These are phyloP conservation scores for Cryptoprocta ferox DNA, from an alignment of 2,797 vertebrate species.

Conservation along the genomic window DNA sequence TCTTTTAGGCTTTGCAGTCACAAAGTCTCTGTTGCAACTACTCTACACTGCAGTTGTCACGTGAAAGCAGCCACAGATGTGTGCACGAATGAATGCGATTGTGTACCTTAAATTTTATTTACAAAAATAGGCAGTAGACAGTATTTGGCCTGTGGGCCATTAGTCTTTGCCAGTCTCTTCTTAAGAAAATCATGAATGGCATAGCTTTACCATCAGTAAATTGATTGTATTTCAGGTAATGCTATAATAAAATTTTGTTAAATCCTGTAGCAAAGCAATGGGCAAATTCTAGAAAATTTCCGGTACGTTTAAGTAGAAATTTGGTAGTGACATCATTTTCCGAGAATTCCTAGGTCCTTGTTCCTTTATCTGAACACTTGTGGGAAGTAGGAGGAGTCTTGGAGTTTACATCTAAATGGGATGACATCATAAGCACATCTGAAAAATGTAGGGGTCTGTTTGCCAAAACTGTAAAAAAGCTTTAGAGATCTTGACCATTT, in stretches of 20 bases:
- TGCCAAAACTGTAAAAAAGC: constrained; percentile 27
- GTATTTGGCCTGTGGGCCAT: neutral
- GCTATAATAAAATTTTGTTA: constrained; percentile 34
- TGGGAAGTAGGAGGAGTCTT: neutral
- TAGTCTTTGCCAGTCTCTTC: neutral
- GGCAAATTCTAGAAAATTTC: neutral
- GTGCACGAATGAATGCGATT: neutral
- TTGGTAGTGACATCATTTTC: neutral
- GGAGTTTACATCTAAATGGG: neutral
- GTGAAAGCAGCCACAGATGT: neutral
- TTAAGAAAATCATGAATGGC: neutral
- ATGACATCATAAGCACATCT: constrained; percentile 29
- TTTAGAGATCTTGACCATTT: neutral
- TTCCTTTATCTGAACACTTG: constrained; percentile 4
- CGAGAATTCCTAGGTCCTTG: neutral
- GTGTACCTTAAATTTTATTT: constrained; percentile 60
- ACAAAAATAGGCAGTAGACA: neutral
- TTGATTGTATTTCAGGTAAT: neutral
- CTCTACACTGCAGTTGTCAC: neutral
- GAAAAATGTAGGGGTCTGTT: constrained; percentile 28
- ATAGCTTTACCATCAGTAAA: neutral
- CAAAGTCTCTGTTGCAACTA: neutral
- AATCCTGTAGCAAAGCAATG: neutral
- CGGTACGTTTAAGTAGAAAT: neutral
- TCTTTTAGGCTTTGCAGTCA: neutral